Conservation (phyloP, 1,140 invertebrate genomes). For the Pristionchus pacificus region DNA sequence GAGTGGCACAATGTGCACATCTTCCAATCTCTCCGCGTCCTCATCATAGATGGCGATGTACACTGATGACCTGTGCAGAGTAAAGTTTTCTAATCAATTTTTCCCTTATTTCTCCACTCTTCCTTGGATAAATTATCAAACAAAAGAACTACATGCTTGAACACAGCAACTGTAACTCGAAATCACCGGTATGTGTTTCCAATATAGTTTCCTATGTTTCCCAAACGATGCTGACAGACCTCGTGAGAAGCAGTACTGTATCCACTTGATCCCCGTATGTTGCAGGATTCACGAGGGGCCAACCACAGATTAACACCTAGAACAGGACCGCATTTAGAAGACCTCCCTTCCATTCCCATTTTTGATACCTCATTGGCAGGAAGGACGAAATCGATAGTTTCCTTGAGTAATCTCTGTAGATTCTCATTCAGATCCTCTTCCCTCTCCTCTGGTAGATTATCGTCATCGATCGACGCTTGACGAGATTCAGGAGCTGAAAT, state of each 20-base stretch:
- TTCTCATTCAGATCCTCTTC: constrained; percentile 43
- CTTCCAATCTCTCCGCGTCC: constrained; percentile 33
- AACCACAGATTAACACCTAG: constrained; percentile 12
- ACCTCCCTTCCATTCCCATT: too few relatives aligned
- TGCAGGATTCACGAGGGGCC: constrained; percentile 28
- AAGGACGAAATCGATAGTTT: constrained; percentile 40
- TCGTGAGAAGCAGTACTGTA: constrained; percentile 27
- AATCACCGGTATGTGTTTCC: too few relatives aligned
- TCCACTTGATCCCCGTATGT: constrained; percentile 24
- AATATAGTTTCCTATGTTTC: too few relatives aligned
- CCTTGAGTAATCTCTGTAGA: constrained; percentile 38
- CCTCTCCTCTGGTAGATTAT: neutral
- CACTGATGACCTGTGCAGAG: constrained; percentile 18
- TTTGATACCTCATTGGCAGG: constrained; percentile 33
- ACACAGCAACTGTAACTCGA: too few relatives aligned
- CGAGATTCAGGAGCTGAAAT: too few relatives aligned
- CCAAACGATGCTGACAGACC: too few relatives aligned
- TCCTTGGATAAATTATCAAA: too few relatives aligned
- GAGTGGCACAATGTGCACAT: constrained; percentile 25
- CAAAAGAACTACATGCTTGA: too few relatives aligned
- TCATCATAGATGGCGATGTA: constrained; percentile 37
- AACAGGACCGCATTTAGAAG: neutral
- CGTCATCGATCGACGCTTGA: too few relatives aligned
- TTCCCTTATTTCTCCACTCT: too few relatives aligned
- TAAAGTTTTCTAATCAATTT: constrained; percentile 1